Evolutionary conservation across 1,140 invertebrate species (phyloP).

Genomic region (Leguminivora glycinivorella): DNA sequence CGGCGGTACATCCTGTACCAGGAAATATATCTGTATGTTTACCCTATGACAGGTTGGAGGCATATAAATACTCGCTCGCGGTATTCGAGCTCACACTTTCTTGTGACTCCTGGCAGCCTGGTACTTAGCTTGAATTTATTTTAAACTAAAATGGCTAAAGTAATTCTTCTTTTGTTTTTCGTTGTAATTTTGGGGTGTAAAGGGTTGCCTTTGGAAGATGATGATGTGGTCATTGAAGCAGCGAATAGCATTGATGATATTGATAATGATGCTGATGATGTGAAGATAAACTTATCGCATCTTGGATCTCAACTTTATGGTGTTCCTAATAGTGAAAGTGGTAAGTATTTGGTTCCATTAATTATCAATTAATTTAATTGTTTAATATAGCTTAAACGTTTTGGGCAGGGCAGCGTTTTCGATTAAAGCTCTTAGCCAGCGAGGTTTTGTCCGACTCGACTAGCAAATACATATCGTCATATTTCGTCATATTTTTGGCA

Average conservation of each 20-base stretch:
- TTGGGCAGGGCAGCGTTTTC: too few species aligned
- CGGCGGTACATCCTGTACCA: slow-evolving; percentile 53
- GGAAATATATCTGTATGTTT: slow-evolving; percentile 57
- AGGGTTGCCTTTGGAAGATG: slow-evolving; percentile 42
- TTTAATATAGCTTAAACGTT: too few species aligned
- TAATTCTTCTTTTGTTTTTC: slow-evolving; percentile 18
- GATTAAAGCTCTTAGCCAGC: too few species aligned
- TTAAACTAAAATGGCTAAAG: slow-evolving; percentile 24
- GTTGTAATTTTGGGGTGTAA: slow-evolving; percentile 22
- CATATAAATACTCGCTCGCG: slow-evolving; percentile 51
- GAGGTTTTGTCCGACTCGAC: too few species aligned
- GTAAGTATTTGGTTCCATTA: slow-evolving; percentile 45
- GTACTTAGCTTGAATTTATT: slow-evolving; percentile 39
- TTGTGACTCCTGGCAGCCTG: slow-evolving; percentile 45
- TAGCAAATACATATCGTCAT: too few species aligned
- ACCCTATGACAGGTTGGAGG: slow-evolving; percentile 47
- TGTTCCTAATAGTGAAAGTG: slow-evolving; percentile 75
- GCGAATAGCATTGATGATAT: slow-evolving; percentile 42
- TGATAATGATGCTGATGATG: slow-evolving; percentile 50
- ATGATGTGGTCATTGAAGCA: slow-evolving; percentile 35
- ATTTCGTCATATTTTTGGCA: too few species aligned
- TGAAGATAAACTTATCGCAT: slow-evolving; percentile 74
- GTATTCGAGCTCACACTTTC: slow-evolving; percentile 42
- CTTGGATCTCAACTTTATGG: slow-evolving; percentile 77
- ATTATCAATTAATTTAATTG: too few species aligned